Evolutionary conservation across 2,888 invertebrate species (phyloP), one percentile per base, ranked within the genome.

Genomic region (Phengaris alcon): DNA sequence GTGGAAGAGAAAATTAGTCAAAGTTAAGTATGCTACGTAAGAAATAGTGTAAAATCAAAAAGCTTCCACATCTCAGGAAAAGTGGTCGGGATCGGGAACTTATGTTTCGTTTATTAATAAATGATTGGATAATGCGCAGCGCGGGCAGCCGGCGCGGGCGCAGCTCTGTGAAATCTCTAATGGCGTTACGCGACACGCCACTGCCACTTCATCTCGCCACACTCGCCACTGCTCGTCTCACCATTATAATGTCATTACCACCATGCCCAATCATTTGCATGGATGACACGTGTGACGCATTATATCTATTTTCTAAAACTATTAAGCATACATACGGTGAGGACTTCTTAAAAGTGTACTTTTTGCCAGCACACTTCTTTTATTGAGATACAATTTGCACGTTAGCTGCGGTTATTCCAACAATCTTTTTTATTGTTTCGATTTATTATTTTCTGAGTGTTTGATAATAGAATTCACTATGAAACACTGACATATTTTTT

Each of bases 151-250:
- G 55, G 77, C 68, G 77, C 76, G 75, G 72, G 77, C 77, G 77
- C 77, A 74, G 78, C 64, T 59, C 80, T 79, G 82, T 82, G 80
- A 82, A 85, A 82, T 81, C 79, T 78, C 74, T 78, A 79, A 79
- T 80, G 79, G 77, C 76, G 75, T 55, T 75, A 52, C 73, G 72
- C 54, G 72, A 51, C 70, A 52, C 52, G 51, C 52, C 70, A 70
- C 72, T 22, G 52, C 70, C 70, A 52, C 70, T 13, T 69, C 44
- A 46, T 46, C 68, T 9, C 70, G 51, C 48, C 70, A 48, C 51
- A 76, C 75, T 52, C 52, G 68, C 74, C 57, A 22, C 64, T 44
- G 73, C 75, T 73, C 70, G 75, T 48, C 74, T 59, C 77, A 46
- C 75, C 80, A 81, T 81, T 81, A 81, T 81, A 81, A 81, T 70